These are phyloP conservation scores for Tridacna crocea DNA, from an alignment of 2,888 invertebrate genomes.

Conservation along the genomic window DNA sequence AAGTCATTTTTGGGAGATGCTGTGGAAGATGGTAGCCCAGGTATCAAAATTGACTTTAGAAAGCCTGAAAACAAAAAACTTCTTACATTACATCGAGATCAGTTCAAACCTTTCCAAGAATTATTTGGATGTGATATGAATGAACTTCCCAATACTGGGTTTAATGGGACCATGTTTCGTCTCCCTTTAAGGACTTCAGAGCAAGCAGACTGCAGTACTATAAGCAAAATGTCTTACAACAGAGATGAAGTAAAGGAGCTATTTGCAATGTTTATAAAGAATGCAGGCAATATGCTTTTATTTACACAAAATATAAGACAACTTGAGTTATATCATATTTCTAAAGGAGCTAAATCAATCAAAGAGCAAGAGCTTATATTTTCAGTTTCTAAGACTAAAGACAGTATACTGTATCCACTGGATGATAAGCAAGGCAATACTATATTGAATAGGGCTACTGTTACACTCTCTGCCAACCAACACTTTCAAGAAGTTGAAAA, in stretches of 20 bases:
- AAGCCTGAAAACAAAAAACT: constrained; percentile 33
- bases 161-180: constrained; percentile 79
- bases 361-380: neutral
- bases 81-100: constrained; percentile 63
- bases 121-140: constrained; percentile 70
- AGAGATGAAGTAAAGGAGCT: constrained; percentile 71
- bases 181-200: constrained; percentile 77
- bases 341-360: neutral
- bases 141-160: constrained; percentile 27
- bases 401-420: neutral
- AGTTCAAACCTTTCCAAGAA: constrained; percentile 74
- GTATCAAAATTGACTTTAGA: constrained; percentile 36
- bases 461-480: neutral
- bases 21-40: constrained; percentile 24
- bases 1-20: constrained; percentile 71
- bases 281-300: constrained; percentile 76
- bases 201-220: constrained; percentile 77
- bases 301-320: constrained; percentile 80
- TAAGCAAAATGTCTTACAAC: constrained; percentile 68
- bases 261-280: constrained; percentile 71
- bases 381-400: neutral
- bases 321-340: constrained; percentile 74
- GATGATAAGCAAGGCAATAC: neutral
- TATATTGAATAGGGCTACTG: neutral
- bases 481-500: constrained; percentile 4